phyloP scores from a whole-genome alignment of 2,797 vertebrate genomes.

The Rachycentron canadum region DNA sequence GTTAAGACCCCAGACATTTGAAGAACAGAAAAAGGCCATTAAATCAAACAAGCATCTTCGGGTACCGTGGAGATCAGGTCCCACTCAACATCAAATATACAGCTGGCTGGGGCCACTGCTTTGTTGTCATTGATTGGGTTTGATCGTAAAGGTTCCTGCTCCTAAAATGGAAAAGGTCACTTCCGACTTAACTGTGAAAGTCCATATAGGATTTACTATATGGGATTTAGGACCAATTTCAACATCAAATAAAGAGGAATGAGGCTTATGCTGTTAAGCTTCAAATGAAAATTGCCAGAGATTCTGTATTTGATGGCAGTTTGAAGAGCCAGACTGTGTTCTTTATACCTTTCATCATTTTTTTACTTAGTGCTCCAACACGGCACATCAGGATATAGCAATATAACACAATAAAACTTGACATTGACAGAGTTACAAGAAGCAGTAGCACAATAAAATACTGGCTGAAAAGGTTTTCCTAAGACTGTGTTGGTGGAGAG shows the following conservation, averaged over 20 bases:
- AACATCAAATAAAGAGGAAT: constrained; percentile 73
- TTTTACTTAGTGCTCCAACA: constrained; percentile 58
- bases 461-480: constrained; percentile 51
- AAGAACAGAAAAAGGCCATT: constrained; percentile 85
- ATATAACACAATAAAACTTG: constrained; percentile 63
- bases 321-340: constrained; percentile 49
- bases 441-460: constrained; percentile 58
- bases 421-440: constrained; percentile 69
- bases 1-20: constrained; percentile 77
- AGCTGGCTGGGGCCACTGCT: constrained; percentile 75
- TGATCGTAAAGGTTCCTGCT: constrained; percentile 85
- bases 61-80: constrained; percentile 72
- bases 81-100: constrained; percentile 82
- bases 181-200: constrained; percentile 77
- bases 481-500: constrained; percentile 31
- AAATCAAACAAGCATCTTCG: constrained; percentile 81
- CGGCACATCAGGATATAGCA: constrained; percentile 48
- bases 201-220: constrained; percentile 75
- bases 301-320: constrained; percentile 59
- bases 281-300: constrained; percentile 65
- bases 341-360: constrained; percentile 57
- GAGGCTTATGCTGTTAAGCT: constrained; percentile 62
- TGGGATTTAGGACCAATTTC: constrained; percentile 73
- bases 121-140: constrained; percentile 88
- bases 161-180: constrained; percentile 85